These are phyloP conservation scores for Phyllopteryx taeniolatus DNA, from an alignment of 2,113 vertebrate species.

Conservation along the genomic window DNA sequence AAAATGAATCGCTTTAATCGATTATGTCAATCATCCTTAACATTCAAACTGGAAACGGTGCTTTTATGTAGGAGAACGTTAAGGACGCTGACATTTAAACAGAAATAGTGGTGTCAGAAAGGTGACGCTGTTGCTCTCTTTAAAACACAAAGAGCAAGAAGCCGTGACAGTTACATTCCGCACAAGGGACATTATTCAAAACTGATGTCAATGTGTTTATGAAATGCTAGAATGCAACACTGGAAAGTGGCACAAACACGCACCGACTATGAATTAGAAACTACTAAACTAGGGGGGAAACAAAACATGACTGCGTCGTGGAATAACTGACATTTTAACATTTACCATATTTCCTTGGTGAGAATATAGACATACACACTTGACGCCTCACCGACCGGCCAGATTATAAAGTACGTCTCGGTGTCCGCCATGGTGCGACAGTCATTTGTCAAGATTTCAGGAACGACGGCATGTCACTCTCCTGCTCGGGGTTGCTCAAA, in stretches of 20 bases:
- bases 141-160: slow-evolving; percentile 13
- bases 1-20: slow-evolving; percentile 42
- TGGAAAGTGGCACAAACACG: neutral
- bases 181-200: slow-evolving; percentile 10
- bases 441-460: neutral
- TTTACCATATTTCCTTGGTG: neutral
- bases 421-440: neutral
- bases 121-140: slow-evolving; percentile 11
- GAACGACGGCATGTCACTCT: neutral
- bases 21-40: slow-evolving; percentile 37
- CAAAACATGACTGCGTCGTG: neutral
- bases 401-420: neutral
- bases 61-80: neutral
- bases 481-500: neutral
- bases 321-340: neutral
- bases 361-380: neutral
- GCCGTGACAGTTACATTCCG: slow-evolving; percentile 11
- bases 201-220: neutral
- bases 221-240: neutral
- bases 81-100: slow-evolving; percentile 24
- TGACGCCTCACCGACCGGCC: neutral
- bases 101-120: slow-evolving; percentile 10
- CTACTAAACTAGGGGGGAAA: neutral
- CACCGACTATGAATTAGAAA: neutral
- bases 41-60: slow-evolving; percentile 29